A percentile compares a stretch with the other conserved stretches of the same genome.
phyloP scores from a whole-genome alignment of 1,140 invertebrate genomes.

The Macrosteles quadrilineatus region DNA sequence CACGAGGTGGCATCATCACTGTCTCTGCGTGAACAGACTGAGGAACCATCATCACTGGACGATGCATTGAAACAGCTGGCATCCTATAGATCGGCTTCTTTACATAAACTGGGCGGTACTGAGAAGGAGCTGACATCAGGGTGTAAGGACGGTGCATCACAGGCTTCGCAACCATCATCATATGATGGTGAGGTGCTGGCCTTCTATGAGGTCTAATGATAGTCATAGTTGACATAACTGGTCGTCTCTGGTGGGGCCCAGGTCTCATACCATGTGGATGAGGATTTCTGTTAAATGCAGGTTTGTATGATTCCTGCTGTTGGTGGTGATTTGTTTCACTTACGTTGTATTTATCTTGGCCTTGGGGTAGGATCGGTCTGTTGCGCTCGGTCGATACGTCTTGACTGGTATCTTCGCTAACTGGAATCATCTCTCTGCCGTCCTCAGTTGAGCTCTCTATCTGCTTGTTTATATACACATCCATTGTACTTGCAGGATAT shows the following conservation, averaged over 20 bases:
- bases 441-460: background rate
- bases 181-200: slow-evolving; percentile 16
- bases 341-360: background rate
- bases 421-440: slow-evolving; percentile 31
- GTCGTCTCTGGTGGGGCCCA: background rate
- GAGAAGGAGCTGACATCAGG: slow-evolving; percentile 21
- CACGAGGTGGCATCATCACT: slow-evolving; percentile 7
- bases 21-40: background rate
- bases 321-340: background rate
- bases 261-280: background rate
- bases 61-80: slow-evolving; percentile 10
- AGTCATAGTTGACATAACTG: slow-evolving; percentile 24
- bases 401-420: slow-evolving; percentile 34
- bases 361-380: background rate
- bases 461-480: background rate
- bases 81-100: slow-evolving; percentile 38
- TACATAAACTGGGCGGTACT: slow-evolving; percentile 32
- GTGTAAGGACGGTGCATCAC: slow-evolving; percentile 31
- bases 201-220: slow-evolving; percentile 28
- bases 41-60: slow-evolving; percentile 12
- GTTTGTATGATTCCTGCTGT: too few species aligned
- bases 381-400: background rate
- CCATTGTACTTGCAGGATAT: slow-evolving; percentile 1
- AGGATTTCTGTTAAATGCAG: background rate
- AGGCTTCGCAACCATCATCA: background rate